These are phyloP conservation scores for Chondrosia reniformis DNA, from an alignment of 37 sponge, comb jelly and placozoan genomes.

Conservation along the genomic window DNA sequence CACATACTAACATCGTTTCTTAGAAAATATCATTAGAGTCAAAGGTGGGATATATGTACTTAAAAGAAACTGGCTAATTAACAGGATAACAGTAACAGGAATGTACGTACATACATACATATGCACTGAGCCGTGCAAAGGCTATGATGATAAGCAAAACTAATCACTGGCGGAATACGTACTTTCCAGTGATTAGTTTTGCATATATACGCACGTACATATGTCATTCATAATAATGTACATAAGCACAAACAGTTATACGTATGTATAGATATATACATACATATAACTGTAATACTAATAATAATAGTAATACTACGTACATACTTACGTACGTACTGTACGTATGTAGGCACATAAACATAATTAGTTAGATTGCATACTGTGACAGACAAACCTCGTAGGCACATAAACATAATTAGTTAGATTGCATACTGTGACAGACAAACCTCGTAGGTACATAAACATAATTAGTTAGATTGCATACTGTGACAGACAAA, in stretches of 20 bases:
- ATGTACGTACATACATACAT: neutral
- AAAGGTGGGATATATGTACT: neutral
- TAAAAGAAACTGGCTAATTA: too few relatives aligned
- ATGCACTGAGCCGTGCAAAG: neutral
- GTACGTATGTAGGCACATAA: too few relatives aligned
- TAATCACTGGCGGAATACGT: neutral
- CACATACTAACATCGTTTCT: neutral
- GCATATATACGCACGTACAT: neutral
- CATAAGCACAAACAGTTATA: neutral
- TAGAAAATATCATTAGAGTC: neutral
- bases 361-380: too few relatives aligned
- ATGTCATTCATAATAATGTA: too few relatives aligned
- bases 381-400: too few relatives aligned
- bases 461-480: neutral
- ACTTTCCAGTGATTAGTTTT: neutral
- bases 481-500: conserved; percentile 27
- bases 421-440: too few relatives aligned
- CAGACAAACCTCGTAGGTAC: too few relatives aligned
- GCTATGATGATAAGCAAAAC: neutral
- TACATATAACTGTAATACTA: too few relatives aligned
- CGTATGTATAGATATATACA: neutral
- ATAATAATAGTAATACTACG: too few relatives aligned
- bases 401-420: too few relatives aligned
- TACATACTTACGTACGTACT: too few relatives aligned
- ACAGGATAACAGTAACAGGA: too few relatives aligned